Percentiles rank a stretch among this genome's conserved stretches.
Conservation (phyloP, 2,113 vertebrate genomes). For the Poeciliopsis retropinna region DNA sequence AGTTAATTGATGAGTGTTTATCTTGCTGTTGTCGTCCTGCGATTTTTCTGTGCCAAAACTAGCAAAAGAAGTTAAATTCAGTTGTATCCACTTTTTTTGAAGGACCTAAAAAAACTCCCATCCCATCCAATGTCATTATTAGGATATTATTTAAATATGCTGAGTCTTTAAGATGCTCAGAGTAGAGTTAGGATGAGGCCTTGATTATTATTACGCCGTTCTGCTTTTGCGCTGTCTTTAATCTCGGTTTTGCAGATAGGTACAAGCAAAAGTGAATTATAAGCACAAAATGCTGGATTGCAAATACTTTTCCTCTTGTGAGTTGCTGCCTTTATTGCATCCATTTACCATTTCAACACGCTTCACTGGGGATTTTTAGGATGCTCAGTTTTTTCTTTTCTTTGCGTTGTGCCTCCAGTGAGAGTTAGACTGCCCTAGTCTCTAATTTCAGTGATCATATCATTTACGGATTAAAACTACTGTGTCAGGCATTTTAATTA, state of each 20-base stretch:
- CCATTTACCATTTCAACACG: constrained; percentile 1
- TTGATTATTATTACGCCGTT: constrained; percentile 13
- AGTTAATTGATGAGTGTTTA: not conserved
- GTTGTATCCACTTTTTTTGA: not conserved
- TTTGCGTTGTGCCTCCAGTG: not conserved
- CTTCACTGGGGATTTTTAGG: not conserved
- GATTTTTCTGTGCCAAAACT: constrained; percentile 4
- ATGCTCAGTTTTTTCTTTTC: not conserved
- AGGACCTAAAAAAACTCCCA: constrained; percentile 7
- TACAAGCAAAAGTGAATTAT: not conserved
- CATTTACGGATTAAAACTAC: constrained; percentile 39
- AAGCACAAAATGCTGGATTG: constrained; percentile 4
- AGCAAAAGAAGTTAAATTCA: not conserved
- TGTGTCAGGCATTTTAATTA: constrained; percentile 53
- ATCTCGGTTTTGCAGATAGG: not conserved
- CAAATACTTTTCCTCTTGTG: not conserved
- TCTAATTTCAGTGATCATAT: constrained; percentile 56
- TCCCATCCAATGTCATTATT: not conserved
- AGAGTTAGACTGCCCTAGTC: constrained; percentile 16
- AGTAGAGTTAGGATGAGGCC: not conserved
- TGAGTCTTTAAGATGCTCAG: constrained; percentile 14
- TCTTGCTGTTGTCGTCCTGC: constrained; percentile 8
- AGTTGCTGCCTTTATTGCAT: not conserved
- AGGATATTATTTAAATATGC: constrained; percentile 28
- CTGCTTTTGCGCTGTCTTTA: constrained; percentile 7